Evolutionary conservation across 2,797 vertebrate species (phyloP).

Genomic region (Pseudopleuronectes americanus): DNA sequence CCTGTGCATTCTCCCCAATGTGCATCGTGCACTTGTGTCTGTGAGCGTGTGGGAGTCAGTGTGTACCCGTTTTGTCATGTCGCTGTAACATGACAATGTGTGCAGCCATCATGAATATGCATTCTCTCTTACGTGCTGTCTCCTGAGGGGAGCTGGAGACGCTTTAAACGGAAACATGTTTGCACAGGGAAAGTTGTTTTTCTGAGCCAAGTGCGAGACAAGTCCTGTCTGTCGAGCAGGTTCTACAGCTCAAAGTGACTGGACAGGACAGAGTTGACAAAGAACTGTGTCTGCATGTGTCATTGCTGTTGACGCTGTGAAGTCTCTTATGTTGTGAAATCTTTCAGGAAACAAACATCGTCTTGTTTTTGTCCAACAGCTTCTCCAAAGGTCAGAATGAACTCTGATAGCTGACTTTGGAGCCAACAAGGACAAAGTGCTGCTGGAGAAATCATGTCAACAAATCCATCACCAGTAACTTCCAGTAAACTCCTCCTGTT

Average conservation of each 20-base stretch:
- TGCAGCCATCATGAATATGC: conserved; percentile 56
- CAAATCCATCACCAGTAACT: background rate
- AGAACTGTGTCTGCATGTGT: conserved; percentile 38
- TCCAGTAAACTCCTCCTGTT: background rate
- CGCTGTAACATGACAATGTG: conserved; percentile 57
- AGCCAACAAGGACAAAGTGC: background rate
- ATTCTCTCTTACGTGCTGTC: conserved; percentile 27
- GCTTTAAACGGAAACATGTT: conserved; percentile 56
- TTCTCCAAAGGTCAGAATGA: background rate
- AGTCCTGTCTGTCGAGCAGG: conserved; percentile 50
- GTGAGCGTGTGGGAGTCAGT: conserved; percentile 8
- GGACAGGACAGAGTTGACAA: conserved; percentile 45
- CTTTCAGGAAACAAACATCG: conserved; percentile 18
- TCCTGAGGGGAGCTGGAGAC: conserved; percentile 31
- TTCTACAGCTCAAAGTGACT: conserved; percentile 40
- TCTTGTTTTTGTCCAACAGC: background rate
- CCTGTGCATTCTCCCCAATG: conserved; percentile 20
- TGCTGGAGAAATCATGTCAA: conserved; percentile 3
- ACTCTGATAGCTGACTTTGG: conserved; percentile 9
- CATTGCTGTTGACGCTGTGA: conserved; percentile 7
- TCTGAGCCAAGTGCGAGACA: conserved; percentile 31
- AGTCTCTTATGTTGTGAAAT: background rate
- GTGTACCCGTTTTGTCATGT: conserved; percentile 8
- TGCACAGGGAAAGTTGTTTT: conserved; percentile 42
- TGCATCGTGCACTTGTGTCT: conserved; percentile 14